Conservation (phyloP, 23 tunicate species). For the Halocynthia roretzi region DNA sequence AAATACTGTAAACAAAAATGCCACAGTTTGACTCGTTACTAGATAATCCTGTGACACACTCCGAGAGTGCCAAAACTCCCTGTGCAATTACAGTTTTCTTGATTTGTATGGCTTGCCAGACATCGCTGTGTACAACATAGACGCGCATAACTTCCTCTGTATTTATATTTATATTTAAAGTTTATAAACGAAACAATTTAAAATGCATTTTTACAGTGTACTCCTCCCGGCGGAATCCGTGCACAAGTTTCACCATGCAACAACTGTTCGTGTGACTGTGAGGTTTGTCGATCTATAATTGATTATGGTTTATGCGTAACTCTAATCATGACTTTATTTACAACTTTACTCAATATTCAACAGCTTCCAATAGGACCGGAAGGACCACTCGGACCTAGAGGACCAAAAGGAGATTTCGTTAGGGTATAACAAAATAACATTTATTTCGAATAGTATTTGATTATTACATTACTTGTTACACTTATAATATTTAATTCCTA, state of each 20-base stretch:
- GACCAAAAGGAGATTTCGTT: slow-evolving; percentile 28
- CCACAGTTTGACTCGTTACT: too few species aligned
- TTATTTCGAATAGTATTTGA: not conserved
- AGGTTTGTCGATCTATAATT: not conserved
- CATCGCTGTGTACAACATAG: too few species aligned
- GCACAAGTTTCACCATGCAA: too few species aligned
- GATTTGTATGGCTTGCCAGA: too few species aligned
- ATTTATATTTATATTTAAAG: not conserved
- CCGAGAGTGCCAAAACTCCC: too few species aligned
- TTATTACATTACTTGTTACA: not conserved
- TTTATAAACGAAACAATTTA: not conserved
- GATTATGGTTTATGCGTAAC: not conserved
- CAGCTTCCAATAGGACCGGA: slow-evolving; percentile 57
- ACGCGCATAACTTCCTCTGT: too few species aligned
- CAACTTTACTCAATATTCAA: not conserved
- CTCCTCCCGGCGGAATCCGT: not conserved
- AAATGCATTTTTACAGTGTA: not conserved
- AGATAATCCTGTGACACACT: too few species aligned
- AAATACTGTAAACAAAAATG: too few species aligned
- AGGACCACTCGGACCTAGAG: slow-evolving; percentile 32
- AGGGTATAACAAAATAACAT: slow-evolving; percentile 13
- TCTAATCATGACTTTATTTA: not conserved
- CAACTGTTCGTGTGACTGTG: too few species aligned
- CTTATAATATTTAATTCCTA: not conserved
- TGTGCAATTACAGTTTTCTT: too few species aligned